These are phyloP conservation scores for Heliothis subflexa DNA, from an alignment of 1,140 invertebrate genomes.

Conservation along the genomic window DNA sequence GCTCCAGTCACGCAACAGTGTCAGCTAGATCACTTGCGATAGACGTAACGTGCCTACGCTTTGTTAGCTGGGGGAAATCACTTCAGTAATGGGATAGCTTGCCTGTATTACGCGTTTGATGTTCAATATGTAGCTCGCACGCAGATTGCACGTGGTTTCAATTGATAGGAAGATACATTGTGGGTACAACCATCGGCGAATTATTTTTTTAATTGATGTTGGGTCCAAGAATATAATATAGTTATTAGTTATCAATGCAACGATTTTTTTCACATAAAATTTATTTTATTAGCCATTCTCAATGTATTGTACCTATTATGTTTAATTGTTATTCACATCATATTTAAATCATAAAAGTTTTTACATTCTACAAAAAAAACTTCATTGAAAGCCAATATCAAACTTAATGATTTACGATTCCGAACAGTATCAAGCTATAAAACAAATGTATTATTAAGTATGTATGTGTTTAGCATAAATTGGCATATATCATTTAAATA, in stretches of 20 bases:
- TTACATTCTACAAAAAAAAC: too few relatives aligned
- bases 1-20: slow-evolving; percentile 40
- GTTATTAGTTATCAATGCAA: too few relatives aligned
- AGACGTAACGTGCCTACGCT: slow-evolving; percentile 36
- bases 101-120: background rate
- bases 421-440: background rate
- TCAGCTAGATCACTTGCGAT: slow-evolving; percentile 39
- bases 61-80: slow-evolving; percentile 44
- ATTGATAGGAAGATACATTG: background rate
- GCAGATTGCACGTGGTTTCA: slow-evolving; percentile 12
- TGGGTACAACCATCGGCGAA: too few relatives aligned
- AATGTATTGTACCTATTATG: too few relatives aligned
- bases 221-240: too few relatives aligned
- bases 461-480: background rate
- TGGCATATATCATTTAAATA: background rate
- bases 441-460: background rate
- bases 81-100: slow-evolving; percentile 37
- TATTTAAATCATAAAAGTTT: too few relatives aligned
- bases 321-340: too few relatives aligned
- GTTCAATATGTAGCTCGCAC: background rate
- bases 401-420: background rate
- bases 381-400: too few relatives aligned
- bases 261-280: too few relatives aligned
- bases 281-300: too few relatives aligned
- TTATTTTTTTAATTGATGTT: too few relatives aligned